phyloP scores from a whole-genome alignment of 1,140 invertebrate species.

The Drosophila pachea region DNA sequence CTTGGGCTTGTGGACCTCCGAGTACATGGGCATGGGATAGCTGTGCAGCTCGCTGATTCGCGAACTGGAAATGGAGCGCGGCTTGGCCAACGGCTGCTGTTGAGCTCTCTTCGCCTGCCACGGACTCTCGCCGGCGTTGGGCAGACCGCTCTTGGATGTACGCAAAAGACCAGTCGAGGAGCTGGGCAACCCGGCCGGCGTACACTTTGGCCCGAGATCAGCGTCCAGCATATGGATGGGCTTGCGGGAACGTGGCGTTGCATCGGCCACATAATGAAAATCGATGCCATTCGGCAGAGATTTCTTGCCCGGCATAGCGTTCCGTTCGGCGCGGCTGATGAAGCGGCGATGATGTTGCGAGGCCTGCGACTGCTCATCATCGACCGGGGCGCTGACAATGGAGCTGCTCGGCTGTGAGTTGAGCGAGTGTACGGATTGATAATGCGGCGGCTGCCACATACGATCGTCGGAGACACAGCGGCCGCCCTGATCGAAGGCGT shows the following conservation, averaged over 20 bases:
- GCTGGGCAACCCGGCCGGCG: slow-evolving; percentile 12
- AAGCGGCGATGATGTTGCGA: slow-evolving; percentile 57
- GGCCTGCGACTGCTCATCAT: slow-evolving; percentile 22
- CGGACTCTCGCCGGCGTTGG: slow-evolving; percentile 80
- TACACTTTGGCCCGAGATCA: background rate
- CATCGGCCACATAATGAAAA: slow-evolving; percentile 84
- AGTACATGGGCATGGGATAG: slow-evolving; percentile 72
- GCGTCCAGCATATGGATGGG: slow-evolving; percentile 81
- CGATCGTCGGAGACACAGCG: slow-evolving; percentile 78
- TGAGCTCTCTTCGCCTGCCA: slow-evolving; percentile 81
- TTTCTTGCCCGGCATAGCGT: slow-evolving; percentile 67
- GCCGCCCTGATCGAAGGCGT: slow-evolving; percentile 79
- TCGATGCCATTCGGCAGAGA: slow-evolving; percentile 78
- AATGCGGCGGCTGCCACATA: slow-evolving; percentile 80
- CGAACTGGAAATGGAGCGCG: slow-evolving; percentile 69
- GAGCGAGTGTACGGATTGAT: slow-evolving; percentile 72
- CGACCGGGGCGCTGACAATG: slow-evolving; percentile 50
- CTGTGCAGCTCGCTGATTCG: slow-evolving; percentile 54
- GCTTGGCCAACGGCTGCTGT: slow-evolving; percentile 47
- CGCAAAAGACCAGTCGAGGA: slow-evolving; percentile 63
- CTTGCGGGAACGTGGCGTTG: slow-evolving; percentile 83
- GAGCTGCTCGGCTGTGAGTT: slow-evolving; percentile 60
- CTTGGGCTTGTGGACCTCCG: slow-evolving; percentile 71
- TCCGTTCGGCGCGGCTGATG: slow-evolving; percentile 64
- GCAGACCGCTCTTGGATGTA: slow-evolving; percentile 72